A percentile compares a stretch with the other conserved stretches of the same genome.
phyloP scores from a whole-genome alignment of 2,888 invertebrate species.

The Rhopalosiphum nymphaeae region DNA sequence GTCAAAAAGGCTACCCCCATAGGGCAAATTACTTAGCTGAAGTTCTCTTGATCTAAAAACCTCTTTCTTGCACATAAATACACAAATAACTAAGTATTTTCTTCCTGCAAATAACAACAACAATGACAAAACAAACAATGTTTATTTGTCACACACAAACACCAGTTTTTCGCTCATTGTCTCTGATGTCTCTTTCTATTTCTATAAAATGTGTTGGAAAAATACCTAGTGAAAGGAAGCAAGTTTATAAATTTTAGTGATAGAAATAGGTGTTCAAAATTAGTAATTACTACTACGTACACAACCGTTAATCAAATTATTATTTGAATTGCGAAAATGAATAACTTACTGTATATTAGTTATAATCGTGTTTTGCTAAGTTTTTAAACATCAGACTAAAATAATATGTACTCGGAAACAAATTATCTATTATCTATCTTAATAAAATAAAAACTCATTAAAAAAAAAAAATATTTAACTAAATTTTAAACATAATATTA shows the following conservation, averaged over 20 bases:
- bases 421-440: neutral
- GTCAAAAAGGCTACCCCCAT: conserved; percentile 57
- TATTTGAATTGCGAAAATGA: neutral
- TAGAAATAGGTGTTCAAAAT: neutral
- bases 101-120: conserved; percentile 45
- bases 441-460: neutral
- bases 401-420: neutral
- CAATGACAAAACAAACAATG: conserved; percentile 40
- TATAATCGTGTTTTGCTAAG: neutral
- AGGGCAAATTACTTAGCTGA: conserved; percentile 60
- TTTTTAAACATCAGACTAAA: neutral
- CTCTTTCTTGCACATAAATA: conserved; percentile 21
- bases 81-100: conserved; percentile 45
- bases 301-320: neutral
- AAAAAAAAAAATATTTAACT: neutral
- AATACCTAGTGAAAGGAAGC: neutral
- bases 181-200: conserved; percentile 22
- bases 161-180: conserved; percentile 27
- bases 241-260: neutral
- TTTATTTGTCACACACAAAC: conserved; percentile 37
- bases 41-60: conserved; percentile 34
- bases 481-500: neutral
- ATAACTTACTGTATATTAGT: neutral
- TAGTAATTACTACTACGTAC: neutral
- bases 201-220: neutral